phyloP scores from a whole-genome alignment of 2,888 invertebrate genomes.

The Achlya flavicornis region DNA sequence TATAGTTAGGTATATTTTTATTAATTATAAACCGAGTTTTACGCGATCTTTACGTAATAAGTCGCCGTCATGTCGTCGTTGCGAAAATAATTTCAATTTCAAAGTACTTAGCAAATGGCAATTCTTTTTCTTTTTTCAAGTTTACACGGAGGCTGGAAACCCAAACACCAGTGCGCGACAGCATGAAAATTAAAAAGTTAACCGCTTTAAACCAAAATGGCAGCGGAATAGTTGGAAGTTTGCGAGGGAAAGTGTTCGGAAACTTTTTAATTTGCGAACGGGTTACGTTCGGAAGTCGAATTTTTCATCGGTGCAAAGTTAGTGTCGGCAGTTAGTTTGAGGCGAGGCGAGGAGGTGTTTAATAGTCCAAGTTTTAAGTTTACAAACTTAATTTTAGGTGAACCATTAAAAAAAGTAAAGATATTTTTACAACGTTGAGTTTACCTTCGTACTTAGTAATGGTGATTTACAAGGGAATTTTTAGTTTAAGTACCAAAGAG shows the following conservation, averaged over 20 bases:
- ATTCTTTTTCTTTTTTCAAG: background rate
- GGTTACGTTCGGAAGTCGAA: conserved; percentile 63
- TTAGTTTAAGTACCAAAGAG: too few relatives aligned
- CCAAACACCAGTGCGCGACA: conserved; percentile 34
- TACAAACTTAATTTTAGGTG: conserved; percentile 31
- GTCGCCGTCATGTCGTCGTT: background rate
- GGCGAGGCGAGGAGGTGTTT: conserved; percentile 56
- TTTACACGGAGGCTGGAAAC: conserved; percentile 16
- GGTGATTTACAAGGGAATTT: background rate
- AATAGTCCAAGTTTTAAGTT: conserved; percentile 57
- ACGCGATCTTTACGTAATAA: background rate
- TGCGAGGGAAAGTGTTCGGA: conserved; percentile 69
- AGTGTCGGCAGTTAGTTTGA: conserved; percentile 34
- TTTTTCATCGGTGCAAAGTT: conserved; percentile 65
- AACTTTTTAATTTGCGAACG: conserved; percentile 76
- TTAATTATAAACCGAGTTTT: background rate
- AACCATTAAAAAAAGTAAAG: conserved; percentile 35
- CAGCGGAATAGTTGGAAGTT: conserved; percentile 70
- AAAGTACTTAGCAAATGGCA: background rate
- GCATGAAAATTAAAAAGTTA: conserved; percentile 68
- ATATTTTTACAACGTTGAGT: conserved; percentile 13
- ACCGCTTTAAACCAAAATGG: conserved; percentile 70
- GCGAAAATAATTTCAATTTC: conserved; percentile 13
- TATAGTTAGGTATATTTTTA: too few relatives aligned
- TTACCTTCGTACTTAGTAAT: background rate